A percentile compares a stretch with the other conserved stretches of the same genome.
Conservation (phyloP, 1,140 invertebrate genomes). For the Zaprionus vittiger region DNA sequence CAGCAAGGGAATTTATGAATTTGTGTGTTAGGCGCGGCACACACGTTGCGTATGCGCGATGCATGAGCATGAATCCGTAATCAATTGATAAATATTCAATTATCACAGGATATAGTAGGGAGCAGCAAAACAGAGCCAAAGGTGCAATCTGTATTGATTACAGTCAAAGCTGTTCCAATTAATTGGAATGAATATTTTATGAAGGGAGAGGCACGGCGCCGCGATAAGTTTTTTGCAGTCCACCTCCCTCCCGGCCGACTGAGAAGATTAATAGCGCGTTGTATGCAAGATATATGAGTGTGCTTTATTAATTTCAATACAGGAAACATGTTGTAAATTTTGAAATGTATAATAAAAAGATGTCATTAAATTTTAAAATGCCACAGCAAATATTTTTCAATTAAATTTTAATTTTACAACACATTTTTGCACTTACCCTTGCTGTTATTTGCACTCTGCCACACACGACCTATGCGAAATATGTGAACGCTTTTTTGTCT, state of each 20-base stretch:
- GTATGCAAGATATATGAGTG: neutral
- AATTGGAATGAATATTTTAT: conserved; percentile 37
- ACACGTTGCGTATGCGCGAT: conserved; percentile 52
- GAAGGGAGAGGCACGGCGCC: neutral
- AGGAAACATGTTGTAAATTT: neutral
- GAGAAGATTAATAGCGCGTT: conserved; percentile 1
- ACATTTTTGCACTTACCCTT: conserved; percentile 28
- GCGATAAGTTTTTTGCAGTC: neutral
- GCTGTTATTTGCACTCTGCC: conserved; percentile 1
- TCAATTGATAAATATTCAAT: conserved; percentile 53
- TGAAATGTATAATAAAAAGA: neutral
- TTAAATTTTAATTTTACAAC: neutral
- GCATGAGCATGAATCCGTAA: conserved; percentile 52
- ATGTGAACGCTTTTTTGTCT: conserved; percentile 51
- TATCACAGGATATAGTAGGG: conserved; percentile 6
- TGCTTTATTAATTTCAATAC: neutral
- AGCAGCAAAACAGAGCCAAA: conserved; percentile 14
- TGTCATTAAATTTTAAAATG: neutral
- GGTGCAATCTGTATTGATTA: conserved; percentile 39
- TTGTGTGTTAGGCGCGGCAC: conserved; percentile 25
- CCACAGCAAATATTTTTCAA: conserved; percentile 4
- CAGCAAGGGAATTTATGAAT: conserved; percentile 36
- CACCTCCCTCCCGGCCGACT: neutral
- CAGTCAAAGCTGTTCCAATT: conserved; percentile 19
- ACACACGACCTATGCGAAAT: conserved; percentile 26